Base-by-base conservation (phyloP, 1,140 invertebrate genomes). In the Neodiprion lecontei region DNA sequence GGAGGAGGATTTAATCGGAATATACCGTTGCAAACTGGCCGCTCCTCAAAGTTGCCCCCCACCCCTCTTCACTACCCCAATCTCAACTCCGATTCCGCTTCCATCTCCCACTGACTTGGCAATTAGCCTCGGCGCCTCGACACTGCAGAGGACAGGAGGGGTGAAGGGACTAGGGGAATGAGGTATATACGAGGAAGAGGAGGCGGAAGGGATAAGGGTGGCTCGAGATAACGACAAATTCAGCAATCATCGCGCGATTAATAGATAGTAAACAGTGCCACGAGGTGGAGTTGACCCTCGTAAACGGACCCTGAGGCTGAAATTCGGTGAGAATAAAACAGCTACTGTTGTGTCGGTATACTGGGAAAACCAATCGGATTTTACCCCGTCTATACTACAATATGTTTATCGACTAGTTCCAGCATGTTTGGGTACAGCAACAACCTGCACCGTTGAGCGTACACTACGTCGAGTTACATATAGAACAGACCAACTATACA, bases 221-320 rank as follows among this genome's bases (percentile, higher is more conserved):
- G 7, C 53, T 61, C n/a, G 53, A 61, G 53, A 61, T 61, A 61
- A 61, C 53, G 53, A 61, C 53, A 61, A 61, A 61, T 61, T 61
- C 53, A 12, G 53, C n/a, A 61, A 61, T 61, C 53, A 61, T 61
- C n/a, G 53, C 11, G 53, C 53, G 53, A 61, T 61, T 61, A 61
- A 61, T 61, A 61, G 53, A 61, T 61, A 61, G 53, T 61, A 61
- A 61, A 61, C 11, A 61, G 53, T 9, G n/a, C 28, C 11, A 61
- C 53, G 53, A 12, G 53, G 53, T 61, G 28, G 28, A 40, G 28
- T 40, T 40, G 28, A 40, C 28, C 28, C 28, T 40, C 28, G 28
- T 40, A 40, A 40, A 40, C 28, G 28, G 28, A 40, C 28, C 28
- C 28, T 40, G 2, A 5, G 28, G 5, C 28, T 40, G 2, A 5